A percentile compares a stretch with the other conserved stretches of the same genome.
These are phyloP conservation scores for Brachionus plicatilis DNA, from an alignment of 1,140 invertebrate genomes.

Conservation along the genomic window DNA sequence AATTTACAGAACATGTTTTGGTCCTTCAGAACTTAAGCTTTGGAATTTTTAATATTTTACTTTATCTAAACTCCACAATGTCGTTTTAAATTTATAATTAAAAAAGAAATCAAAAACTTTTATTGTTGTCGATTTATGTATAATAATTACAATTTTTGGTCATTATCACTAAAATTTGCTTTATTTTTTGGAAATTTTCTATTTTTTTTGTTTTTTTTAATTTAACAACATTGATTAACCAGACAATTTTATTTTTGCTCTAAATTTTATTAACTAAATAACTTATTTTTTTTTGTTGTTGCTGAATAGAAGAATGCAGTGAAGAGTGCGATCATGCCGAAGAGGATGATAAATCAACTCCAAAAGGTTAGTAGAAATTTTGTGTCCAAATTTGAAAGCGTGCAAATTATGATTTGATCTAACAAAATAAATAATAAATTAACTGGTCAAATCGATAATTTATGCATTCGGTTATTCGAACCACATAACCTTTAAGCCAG, in stretches of 20 bases:
- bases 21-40: no score
- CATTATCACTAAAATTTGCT: no score
- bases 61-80: no score
- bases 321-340: not conserved
- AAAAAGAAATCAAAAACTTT: not conserved
- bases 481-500: not conserved
- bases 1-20: no score
- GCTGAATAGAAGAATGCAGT: not conserved
- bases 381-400: not conserved
- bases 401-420: not conserved
- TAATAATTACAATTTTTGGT: no score
- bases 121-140: no score
- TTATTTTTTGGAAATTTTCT: no score
- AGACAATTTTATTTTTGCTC: not conserved
- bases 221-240: not conserved
- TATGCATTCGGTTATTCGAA: not conserved
- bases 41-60: no score
- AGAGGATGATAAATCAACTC: not conserved
- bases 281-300: not conserved
- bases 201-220: not conserved
- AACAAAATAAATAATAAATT: not conserved
- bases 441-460: slow-evolving; percentile 27
- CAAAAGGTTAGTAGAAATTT: not conserved
- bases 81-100: no score
- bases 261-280: not conserved